Evolutionary conservation across 2,113 vertebrate genomes (phyloP).

Genomic region (Acrocephalus kingi): DNA sequence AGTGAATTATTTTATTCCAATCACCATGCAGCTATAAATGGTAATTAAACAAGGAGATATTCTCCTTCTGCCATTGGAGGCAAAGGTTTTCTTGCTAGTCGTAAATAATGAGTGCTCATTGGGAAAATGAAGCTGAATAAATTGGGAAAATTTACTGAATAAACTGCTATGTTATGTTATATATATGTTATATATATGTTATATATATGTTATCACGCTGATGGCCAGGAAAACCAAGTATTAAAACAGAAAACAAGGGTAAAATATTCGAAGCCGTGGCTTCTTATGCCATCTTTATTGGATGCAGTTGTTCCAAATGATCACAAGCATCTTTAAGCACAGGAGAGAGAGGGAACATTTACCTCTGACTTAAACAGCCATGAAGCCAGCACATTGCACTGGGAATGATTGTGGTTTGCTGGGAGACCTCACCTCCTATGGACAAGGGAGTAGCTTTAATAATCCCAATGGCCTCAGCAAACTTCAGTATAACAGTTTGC

Average conservation of each 20-base stretch:
- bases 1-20: conserved; percentile 72
- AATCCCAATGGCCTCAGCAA: background rate
- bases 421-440: background rate
- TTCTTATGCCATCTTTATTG: background rate
- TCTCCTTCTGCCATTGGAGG: conserved; percentile 68
- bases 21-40: conserved; percentile 64
- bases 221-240: background rate
- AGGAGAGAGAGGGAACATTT: background rate
- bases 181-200: too few species aligned
- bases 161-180: background rate
- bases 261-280: background rate
- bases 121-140: background rate
- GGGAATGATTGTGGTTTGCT: background rate
- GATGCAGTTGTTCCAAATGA: background rate
- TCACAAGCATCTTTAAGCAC: background rate
- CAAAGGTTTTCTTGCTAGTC: conserved; percentile 68
- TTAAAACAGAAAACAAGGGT: background rate
- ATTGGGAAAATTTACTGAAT: background rate
- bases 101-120: conserved; percentile 61
- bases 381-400: background rate
- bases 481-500: background rate
- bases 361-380: background rate
- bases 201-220: background rate
- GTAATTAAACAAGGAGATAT: conserved; percentile 72
- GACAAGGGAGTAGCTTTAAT: background rate